Conservation (phyloP, 2,888 invertebrate species). For the Stenolophus ochropezus region DNA sequence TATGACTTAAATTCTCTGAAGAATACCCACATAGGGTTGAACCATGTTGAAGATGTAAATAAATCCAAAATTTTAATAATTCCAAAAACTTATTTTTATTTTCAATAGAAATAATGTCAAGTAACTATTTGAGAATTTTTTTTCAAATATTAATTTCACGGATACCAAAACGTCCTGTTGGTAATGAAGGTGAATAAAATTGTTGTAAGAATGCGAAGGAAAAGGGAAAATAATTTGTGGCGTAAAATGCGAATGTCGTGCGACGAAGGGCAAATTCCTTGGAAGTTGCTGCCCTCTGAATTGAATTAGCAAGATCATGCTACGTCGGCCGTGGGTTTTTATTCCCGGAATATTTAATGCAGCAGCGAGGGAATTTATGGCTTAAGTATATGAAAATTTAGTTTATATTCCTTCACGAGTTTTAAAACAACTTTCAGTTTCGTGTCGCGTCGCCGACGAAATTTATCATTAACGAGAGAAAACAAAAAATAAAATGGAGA, state of each 20-base stretch:
- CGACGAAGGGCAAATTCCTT: neutral
- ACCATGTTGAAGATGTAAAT: no score
- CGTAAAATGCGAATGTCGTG: neutral
- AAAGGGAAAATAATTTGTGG: neutral
- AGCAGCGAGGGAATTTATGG: conserved; percentile 30
- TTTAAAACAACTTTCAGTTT: conserved; percentile 54
- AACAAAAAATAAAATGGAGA: conserved; percentile 55
- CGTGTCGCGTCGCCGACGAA: conserved; percentile 38
- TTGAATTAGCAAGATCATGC: conserved; percentile 43
- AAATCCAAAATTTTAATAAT: no score
- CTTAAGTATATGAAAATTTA: conserved; percentile 57
- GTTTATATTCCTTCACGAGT: conserved; percentile 51
- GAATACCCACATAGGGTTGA: no score
- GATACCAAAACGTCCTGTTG: no score
- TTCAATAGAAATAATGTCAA: no score
- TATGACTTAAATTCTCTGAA: no score
- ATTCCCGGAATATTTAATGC: conserved; percentile 36
- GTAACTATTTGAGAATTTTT: no score
- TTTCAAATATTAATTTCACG: no score
- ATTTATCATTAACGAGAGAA: conserved; percentile 58
- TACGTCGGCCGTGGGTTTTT: conserved; percentile 16
- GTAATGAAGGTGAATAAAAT: no score
- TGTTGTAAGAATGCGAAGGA: neutral
- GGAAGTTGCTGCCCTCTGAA: neutral
- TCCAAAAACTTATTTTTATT: no score